phyloP scores from a whole-genome alignment of 2,113 vertebrate genomes.

The Rhinoderma darwinii region DNA sequence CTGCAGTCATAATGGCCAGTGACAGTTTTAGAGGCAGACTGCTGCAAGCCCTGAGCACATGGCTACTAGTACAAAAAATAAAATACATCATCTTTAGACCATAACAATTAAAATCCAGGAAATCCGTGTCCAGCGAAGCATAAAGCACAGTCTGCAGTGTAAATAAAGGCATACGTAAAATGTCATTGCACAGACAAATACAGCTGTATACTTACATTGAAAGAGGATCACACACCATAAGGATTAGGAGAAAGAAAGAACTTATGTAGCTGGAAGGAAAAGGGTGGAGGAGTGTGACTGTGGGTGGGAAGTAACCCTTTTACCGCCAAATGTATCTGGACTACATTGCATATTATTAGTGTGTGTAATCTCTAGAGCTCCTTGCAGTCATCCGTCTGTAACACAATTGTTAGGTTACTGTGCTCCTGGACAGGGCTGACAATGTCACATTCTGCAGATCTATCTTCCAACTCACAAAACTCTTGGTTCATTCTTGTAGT shows the following conservation, averaged over 20 bases:
- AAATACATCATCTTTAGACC: neutral
- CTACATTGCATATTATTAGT: constrained; percentile 8
- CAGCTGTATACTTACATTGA: neutral
- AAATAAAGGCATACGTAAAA: neutral
- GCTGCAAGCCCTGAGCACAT: neutral
- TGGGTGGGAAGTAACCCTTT: constrained; percentile 22
- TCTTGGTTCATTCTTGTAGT: neutral
- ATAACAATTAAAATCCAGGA: no score
- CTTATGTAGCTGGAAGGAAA: constrained; percentile 7
- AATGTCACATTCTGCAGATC: neutral
- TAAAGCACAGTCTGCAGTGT: no score
- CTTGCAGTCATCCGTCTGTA: neutral
- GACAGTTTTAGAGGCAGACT: no score
- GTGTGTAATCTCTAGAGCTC: neutral
- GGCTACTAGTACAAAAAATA: neutral
- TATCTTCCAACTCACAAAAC: neutral
- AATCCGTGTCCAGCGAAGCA: no score
- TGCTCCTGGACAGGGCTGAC: neutral
- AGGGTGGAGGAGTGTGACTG: constrained; percentile 1
- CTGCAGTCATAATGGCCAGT: no score
- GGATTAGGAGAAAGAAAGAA: constrained; percentile 2
- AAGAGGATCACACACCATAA: neutral
- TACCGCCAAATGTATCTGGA: constrained; percentile 1
- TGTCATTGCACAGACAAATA: neutral
- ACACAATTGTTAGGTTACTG: neutral